phyloP scores from a whole-genome alignment of 2,888 invertebrate genomes.

The Drosophila percnosoma region DNA sequence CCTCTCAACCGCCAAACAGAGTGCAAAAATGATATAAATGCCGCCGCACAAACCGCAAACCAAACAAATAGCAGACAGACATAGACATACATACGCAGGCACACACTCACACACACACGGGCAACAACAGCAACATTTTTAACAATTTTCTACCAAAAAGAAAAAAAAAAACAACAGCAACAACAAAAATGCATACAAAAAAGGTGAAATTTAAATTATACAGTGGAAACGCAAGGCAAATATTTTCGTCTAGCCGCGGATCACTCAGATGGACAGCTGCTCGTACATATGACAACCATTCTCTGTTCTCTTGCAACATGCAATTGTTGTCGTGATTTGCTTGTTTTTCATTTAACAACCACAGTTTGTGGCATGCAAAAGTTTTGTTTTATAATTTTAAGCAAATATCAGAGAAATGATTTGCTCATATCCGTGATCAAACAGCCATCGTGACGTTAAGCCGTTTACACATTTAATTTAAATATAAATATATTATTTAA shows the following conservation, averaged over 20 bases:
- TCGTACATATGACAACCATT: conserved; percentile 23
- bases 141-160: conserved; percentile 38
- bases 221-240: conserved; percentile 70
- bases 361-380: conserved; percentile 63
- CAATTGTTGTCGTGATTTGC: conserved; percentile 67
- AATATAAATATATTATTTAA: neutral
- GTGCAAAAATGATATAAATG: conserved; percentile 74
- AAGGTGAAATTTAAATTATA: conserved; percentile 64
- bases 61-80: conserved; percentile 68
- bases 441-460: neutral
- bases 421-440: conserved; percentile 18
- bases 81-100: conserved; percentile 40
- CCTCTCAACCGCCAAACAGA: conserved; percentile 18
- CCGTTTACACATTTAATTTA: conserved; percentile 7
- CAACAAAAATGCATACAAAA: conserved; percentile 1
- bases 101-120: conserved; percentile 27
- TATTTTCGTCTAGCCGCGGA: conserved; percentile 74
- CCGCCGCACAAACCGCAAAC: conserved; percentile 75
- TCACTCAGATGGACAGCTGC: conserved; percentile 49
- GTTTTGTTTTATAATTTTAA: conserved; percentile 73
- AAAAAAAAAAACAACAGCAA: conserved; percentile 25
- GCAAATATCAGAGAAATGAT: conserved; percentile 56
- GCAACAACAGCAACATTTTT: conserved; percentile 60
- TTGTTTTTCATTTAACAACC: conserved; percentile 73
- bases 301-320: neutral